A percentile compares a stretch with the other conserved stretches of the same genome.
These are phyloP conservation scores for Meriones unguiculatus DNA, from an alignment of 2,113 vertebrate species.

Conservation along the genomic window DNA sequence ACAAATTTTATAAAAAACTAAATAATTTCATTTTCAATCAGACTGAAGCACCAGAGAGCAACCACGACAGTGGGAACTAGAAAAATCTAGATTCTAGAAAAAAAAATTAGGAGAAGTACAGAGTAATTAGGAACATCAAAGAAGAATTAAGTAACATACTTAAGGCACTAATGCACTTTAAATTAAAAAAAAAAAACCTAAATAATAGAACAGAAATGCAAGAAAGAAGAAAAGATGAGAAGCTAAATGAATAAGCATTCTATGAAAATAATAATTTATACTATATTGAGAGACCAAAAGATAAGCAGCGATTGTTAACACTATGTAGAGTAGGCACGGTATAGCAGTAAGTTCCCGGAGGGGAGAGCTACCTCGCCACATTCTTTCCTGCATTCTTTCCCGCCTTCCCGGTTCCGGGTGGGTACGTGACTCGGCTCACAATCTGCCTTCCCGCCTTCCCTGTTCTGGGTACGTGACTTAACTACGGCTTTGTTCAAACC, in stretches of 20 bases:
- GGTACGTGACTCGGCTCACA: too few relatives aligned
- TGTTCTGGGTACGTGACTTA: too few relatives aligned
- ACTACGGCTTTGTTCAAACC: too few relatives aligned
- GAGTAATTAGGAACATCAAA: background rate
- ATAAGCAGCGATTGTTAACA: too few relatives aligned
- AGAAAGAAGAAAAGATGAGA: background rate
- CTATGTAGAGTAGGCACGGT: too few relatives aligned
- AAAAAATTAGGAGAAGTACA: background rate
- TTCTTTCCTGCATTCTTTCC: too few relatives aligned
- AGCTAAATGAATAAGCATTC: background rate
- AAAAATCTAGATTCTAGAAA: background rate
- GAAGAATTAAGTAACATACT: background rate
- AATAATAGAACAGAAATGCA: background rate
- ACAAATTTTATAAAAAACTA: background rate
- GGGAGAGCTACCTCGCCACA: too few relatives aligned
- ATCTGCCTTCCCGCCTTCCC: too few relatives aligned
- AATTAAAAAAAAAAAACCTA: background rate
- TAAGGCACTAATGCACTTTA: background rate
- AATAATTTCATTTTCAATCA: slow-evolving; percentile 6
- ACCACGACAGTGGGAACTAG: background rate
- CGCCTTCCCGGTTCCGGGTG: too few relatives aligned
- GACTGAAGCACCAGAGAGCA: background rate
- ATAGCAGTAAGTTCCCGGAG: too few relatives aligned
- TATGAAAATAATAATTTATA: background rate
- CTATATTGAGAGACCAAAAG: too few relatives aligned